A percentile compares a stretch with the other conserved stretches of the same genome.
These are phyloP conservation scores for Leucania comma DNA, from an alignment of 2,888 invertebrate genomes.

Conservation along the genomic window DNA sequence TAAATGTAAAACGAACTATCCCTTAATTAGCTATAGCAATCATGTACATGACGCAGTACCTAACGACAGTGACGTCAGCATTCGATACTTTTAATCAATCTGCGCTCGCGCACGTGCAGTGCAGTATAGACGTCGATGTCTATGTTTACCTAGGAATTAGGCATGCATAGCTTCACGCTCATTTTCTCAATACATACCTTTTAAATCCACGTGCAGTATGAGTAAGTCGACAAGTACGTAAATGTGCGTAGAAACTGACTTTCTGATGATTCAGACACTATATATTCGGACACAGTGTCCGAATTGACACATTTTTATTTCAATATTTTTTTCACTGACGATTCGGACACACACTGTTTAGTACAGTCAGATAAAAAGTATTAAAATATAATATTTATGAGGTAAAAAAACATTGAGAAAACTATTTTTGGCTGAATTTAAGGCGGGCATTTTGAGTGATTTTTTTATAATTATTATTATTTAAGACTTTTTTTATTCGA, in stretches of 20 bases:
- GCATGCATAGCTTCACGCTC: conserved; percentile 47
- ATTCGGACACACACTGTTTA: no score
- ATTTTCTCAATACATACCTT: conserved; percentile 41
- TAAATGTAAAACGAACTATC: neutral
- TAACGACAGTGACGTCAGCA: conserved; percentile 50
- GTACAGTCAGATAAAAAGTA: no score
- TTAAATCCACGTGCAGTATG: conserved; percentile 42
- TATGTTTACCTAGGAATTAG: conserved; percentile 55
- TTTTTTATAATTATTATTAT: no score
- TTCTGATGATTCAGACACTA: neutral
- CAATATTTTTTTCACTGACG: no score
- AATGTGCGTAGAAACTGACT: conserved; percentile 20
- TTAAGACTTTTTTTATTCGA: no score
- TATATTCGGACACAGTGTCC: no score
- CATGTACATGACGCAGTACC: conserved; percentile 17
- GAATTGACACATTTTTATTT: no score
- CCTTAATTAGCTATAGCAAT: conserved; percentile 40
- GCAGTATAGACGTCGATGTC: conserved; percentile 39
- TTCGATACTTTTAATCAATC: conserved; percentile 54
- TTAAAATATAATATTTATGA: no score
- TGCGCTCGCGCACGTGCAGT: conserved; percentile 49
- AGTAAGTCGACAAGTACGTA: conserved; percentile 2
- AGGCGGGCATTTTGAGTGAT: no score
- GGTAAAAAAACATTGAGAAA: no score
- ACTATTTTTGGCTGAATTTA: no score